A percentile compares a stretch with the other conserved stretches of the same genome.
Conservation (phyloP, 2,888 invertebrate species). For the Lapara coniferarum region DNA sequence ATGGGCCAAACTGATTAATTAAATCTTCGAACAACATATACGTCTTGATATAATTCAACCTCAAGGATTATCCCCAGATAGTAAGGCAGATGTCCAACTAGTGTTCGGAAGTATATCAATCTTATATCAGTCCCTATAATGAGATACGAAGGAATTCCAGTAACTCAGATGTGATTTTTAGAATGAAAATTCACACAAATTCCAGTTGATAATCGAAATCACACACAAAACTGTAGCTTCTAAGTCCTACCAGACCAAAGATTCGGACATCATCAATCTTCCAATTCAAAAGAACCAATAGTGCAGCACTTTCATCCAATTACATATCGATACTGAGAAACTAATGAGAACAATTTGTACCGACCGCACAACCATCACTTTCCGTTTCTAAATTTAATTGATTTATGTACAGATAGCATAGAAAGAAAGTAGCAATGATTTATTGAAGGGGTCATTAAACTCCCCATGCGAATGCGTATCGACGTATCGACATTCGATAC, state of each 20-base stretch:
- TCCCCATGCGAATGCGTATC: slow-evolving; percentile 49
- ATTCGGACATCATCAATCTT: neutral
- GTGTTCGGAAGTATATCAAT: too few species aligned
- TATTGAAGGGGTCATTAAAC: slow-evolving; percentile 44
- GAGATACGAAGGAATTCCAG: too few species aligned
- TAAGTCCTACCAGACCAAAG: neutral
- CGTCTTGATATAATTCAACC: too few species aligned
- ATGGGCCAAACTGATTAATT: too few species aligned
- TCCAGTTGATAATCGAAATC: too few species aligned
- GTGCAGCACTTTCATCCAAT: slow-evolving; percentile 11
- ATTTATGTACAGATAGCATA: slow-evolving; percentile 66
- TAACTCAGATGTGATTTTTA: too few species aligned
- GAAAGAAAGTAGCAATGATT: slow-evolving; percentile 45
- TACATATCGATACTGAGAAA: slow-evolving; percentile 34
- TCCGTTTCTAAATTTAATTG: slow-evolving; percentile 69
- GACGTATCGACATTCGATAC: slow-evolving; percentile 35
- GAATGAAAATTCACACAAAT: too few species aligned
- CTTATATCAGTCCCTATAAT: too few species aligned
- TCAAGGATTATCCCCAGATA: too few species aligned
- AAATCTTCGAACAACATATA: too few species aligned
- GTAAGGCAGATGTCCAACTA: too few species aligned
- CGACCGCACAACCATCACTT: slow-evolving; percentile 51
- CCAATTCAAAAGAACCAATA: slow-evolving; percentile 18
- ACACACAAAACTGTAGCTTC: too few species aligned
- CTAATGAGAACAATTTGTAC: slow-evolving; percentile 48